Conservation (phyloP, 2,888 invertebrate genomes). For the Xiphydria camelus region DNA sequence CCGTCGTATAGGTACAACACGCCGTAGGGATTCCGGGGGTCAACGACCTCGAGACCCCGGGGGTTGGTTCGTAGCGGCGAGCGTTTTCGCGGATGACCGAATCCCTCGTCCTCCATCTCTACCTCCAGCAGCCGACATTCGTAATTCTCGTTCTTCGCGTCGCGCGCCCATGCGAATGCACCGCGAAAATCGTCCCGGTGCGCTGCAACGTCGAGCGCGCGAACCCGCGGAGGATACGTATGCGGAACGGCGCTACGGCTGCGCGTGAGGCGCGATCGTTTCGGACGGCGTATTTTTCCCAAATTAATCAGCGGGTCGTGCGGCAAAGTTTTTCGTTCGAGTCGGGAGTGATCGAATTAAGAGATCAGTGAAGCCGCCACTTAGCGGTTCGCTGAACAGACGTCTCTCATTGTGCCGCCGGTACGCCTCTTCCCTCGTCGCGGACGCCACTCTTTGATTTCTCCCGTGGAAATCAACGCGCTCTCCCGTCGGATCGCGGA, state of each 20-base stretch:
- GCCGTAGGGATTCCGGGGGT: no score
- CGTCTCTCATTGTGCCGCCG: constrained; percentile 5
- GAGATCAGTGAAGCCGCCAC: constrained; percentile 13
- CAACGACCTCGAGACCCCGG: background rate
- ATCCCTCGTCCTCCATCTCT: constrained; percentile 1
- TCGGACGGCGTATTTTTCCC: constrained; percentile 8
- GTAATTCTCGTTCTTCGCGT: background rate
- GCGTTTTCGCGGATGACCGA: constrained; percentile 7
- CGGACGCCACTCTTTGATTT: background rate
- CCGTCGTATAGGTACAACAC: no score
- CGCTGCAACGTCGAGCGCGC: background rate
- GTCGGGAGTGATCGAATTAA: constrained; percentile 10
- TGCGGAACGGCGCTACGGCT: no score
- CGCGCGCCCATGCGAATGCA: background rate
- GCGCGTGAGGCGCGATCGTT: background rate
- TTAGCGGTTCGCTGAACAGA: constrained; percentile 10
- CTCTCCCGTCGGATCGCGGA: no score
- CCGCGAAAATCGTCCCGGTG: background rate
- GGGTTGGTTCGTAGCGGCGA: background rate
- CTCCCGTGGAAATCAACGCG: background rate
- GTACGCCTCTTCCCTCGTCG: constrained; percentile 1
- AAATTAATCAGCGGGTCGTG: constrained; percentile 13
- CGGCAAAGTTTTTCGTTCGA: constrained; percentile 6
- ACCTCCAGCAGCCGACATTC: constrained; percentile 7
- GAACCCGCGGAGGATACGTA: background rate